These are phyloP conservation scores for Phoxinus dragarum DNA, from an alignment of 2,797 vertebrate genomes.

Conservation along the genomic window DNA sequence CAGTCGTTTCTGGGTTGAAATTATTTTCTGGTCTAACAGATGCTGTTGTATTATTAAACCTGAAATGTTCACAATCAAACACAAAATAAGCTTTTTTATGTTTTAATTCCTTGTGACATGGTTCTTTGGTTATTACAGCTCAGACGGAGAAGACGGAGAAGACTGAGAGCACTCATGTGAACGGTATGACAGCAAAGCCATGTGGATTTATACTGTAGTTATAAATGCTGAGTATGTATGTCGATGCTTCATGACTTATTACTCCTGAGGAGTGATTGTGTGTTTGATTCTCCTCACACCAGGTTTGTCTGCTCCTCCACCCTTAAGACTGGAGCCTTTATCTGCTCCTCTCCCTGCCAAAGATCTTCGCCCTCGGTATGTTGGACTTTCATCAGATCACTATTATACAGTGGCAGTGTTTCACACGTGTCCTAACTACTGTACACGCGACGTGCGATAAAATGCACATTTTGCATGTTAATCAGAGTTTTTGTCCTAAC, in stretches of 20 bases:
- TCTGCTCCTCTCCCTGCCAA: conserved; percentile 64
- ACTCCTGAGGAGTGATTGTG: neutral
- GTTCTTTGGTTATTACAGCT: conserved; percentile 42
- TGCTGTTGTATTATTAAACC: neutral
- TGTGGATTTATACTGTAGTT: neutral
- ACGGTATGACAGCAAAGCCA: conserved; percentile 52
- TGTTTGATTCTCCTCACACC: conserved; percentile 34
- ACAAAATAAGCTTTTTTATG: neutral
- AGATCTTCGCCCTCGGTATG: conserved; percentile 76
- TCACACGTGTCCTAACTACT: too few species aligned
- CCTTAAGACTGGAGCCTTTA: conserved; percentile 46
- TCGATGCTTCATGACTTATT: neutral
- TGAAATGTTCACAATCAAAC: neutral
- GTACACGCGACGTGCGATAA: too few species aligned
- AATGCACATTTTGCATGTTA: too few species aligned
- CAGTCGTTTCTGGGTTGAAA: neutral
- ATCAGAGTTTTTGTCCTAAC: too few species aligned
- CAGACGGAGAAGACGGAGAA: conserved; percentile 36
- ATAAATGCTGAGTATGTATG: neutral
- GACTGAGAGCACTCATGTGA: conserved; percentile 37
- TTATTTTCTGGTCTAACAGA: neutral
- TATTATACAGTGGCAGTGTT: neutral
- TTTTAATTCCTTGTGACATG: neutral
- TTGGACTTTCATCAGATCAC: neutral
- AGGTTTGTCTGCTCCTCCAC: conserved; percentile 66